Evolutionary conservation across 2,888 invertebrate species (phyloP).

Genomic region (Meteorus cinctellus): DNA sequence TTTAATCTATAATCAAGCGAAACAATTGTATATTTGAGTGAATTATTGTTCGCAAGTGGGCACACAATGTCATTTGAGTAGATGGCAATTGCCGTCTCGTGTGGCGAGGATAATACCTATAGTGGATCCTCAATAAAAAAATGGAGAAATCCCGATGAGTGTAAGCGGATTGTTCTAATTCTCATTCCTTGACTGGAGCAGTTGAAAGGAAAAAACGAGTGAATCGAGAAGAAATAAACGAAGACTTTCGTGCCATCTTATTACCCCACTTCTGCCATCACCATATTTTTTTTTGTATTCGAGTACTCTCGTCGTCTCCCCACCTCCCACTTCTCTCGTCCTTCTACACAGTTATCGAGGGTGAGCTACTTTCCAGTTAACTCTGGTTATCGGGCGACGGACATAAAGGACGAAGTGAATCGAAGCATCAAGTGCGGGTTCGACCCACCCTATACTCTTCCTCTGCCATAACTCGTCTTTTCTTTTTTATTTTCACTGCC

Average conservation of each 20-base stretch:
- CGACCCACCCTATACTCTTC: not conserved
- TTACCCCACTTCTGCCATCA: conserved; percentile 1
- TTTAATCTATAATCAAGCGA: not conserved
- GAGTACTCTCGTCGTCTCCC: not conserved
- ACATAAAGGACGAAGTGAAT: conserved; percentile 54
- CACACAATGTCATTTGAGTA: conserved; percentile 11
- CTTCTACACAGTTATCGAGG: not conserved
- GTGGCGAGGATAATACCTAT: conserved; percentile 9
- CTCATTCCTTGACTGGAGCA: not conserved
- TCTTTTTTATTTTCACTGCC: conserved; percentile 14
- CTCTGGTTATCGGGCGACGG: conserved; percentile 50
- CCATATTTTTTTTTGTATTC: not conserved
- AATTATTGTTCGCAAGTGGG: conserved; percentile 1
- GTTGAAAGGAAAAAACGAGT: conserved; percentile 7
- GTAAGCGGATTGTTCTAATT: conserved; percentile 25
- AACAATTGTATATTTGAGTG: not conserved
- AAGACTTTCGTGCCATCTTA: not conserved
- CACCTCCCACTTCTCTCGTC: not conserved
- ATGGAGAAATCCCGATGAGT: conserved; percentile 21
- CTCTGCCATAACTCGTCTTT: too few relatives aligned
- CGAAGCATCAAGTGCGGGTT: conserved; percentile 50
- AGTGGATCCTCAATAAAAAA: conserved; percentile 6
- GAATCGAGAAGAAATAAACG: conserved; percentile 26
- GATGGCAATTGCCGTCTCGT: not conserved
- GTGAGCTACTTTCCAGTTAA: conserved; percentile 51